Conservation (phyloP, 2,113 vertebrate species). For the Corydoras maculifer region DNA sequence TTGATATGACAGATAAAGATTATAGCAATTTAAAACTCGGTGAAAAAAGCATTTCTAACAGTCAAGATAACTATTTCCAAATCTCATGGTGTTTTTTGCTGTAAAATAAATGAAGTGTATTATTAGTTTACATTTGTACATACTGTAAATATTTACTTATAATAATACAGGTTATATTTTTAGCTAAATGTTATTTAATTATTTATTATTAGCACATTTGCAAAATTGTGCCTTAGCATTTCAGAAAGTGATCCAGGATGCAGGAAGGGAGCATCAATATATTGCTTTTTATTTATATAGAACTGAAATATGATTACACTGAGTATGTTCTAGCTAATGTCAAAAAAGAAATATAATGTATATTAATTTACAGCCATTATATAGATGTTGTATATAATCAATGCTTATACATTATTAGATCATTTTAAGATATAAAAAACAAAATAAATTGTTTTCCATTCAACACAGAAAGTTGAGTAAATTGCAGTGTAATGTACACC, state of each 20-base stretch:
- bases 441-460: constrained; percentile 49
- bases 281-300: constrained; percentile 19
- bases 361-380: constrained; percentile 67
- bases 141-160: neutral
- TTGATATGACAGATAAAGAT: too few species aligned
- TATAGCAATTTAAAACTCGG: too few species aligned
- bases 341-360: constrained; percentile 43
- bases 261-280: constrained; percentile 20
- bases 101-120: too few species aligned
- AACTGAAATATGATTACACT: neutral
- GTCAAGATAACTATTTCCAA: too few species aligned
- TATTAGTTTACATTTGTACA: neutral
- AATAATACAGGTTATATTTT: neutral
- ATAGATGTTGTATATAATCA: constrained; percentile 48
- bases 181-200: too few species aligned
- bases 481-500: constrained; percentile 76
- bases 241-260: neutral
- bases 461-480: constrained; percentile 46
- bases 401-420: constrained; percentile 56
- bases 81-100: neutral
- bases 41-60: too few species aligned
- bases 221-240: too few species aligned
- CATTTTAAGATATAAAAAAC: constrained; percentile 55
- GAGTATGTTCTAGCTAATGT: neutral
- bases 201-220: too few species aligned